These are phyloP conservation scores for Ectemnius continuus DNA, from an alignment of 2,888 invertebrate genomes.

Conservation along the genomic window DNA sequence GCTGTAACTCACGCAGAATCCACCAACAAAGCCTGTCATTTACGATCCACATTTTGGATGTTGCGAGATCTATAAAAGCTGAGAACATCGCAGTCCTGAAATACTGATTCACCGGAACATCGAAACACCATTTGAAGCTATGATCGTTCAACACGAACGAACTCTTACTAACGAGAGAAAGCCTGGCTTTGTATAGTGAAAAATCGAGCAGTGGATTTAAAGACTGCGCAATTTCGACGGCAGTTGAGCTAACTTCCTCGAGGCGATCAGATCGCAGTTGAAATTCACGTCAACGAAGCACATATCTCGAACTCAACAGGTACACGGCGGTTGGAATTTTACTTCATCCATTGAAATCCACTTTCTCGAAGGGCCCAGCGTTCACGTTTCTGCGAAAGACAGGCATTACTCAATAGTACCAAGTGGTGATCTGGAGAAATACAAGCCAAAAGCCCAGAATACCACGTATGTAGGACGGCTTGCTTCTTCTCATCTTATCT, in stretches of 20 bases:
- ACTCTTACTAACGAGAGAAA: too few species aligned
- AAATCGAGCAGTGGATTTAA: too few species aligned
- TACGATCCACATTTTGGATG: neutral
- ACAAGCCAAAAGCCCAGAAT: too few species aligned
- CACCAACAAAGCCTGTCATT: neutral
- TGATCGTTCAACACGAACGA: neutral
- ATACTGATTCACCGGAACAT: constrained; percentile 1
- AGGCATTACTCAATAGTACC: too few species aligned
- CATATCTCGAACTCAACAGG: constrained; percentile 58
- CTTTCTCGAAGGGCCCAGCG: constrained; percentile 27
- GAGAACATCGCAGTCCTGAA: neutral
- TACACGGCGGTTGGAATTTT: constrained; percentile 37
- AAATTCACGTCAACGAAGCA: constrained; percentile 25
- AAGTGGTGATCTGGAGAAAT: too few species aligned
- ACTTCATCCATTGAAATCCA: constrained; percentile 53
- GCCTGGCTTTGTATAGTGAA: too few species aligned
- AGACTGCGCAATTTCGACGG: too few species aligned
- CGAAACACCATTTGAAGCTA: constrained; percentile 11
- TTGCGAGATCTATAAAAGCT: too few species aligned
- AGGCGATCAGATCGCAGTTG: constrained; percentile 6
- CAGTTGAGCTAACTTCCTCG: constrained; percentile 5
- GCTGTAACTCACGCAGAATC: neutral
- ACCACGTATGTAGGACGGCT: too few species aligned
- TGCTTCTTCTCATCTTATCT: neutral
- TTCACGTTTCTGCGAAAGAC: neutral